These are phyloP conservation scores for Cerastis rubricosa DNA, from an alignment of 2,888 invertebrate species.

Conservation along the genomic window DNA sequence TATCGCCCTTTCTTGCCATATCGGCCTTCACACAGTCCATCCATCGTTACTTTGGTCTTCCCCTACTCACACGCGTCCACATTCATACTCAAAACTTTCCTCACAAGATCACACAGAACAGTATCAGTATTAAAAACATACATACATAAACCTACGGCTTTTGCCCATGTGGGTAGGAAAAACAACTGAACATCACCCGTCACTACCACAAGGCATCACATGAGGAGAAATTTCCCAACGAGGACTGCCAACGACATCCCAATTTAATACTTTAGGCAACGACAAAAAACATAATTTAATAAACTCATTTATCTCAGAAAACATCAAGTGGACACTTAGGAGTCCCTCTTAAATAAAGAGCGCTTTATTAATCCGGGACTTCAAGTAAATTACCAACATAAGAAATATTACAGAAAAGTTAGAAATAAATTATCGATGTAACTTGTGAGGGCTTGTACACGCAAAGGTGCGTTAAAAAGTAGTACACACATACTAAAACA, in stretches of 20 bases:
- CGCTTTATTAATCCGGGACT: slow-evolving; percentile 35
- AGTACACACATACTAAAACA: background rate
- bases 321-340: slow-evolving; percentile 24
- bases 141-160: background rate
- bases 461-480: background rate
- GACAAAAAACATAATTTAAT: slow-evolving; percentile 14
- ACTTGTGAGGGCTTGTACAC: background rate
- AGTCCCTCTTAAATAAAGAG: slow-evolving; percentile 20
- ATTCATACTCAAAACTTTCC: too few species aligned
- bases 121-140: background rate
- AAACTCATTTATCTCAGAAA: slow-evolving; percentile 17
- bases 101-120: background rate
- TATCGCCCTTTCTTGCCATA: too few species aligned
- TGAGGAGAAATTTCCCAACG: background rate
- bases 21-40: too few species aligned
- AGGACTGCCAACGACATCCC: background rate
- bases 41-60: too few species aligned
- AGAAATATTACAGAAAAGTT: slow-evolving; percentile 21
- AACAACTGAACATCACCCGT: background rate
- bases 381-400: slow-evolving; percentile 22
- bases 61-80: too few species aligned
- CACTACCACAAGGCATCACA: background rate
- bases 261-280: background rate
- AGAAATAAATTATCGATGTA: background rate
- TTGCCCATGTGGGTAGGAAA: background rate